A percentile compares a stretch with the other conserved stretches of the same genome.
phyloP scores from a whole-genome alignment of 2,888 invertebrate species.

The Troilus luridus region DNA sequence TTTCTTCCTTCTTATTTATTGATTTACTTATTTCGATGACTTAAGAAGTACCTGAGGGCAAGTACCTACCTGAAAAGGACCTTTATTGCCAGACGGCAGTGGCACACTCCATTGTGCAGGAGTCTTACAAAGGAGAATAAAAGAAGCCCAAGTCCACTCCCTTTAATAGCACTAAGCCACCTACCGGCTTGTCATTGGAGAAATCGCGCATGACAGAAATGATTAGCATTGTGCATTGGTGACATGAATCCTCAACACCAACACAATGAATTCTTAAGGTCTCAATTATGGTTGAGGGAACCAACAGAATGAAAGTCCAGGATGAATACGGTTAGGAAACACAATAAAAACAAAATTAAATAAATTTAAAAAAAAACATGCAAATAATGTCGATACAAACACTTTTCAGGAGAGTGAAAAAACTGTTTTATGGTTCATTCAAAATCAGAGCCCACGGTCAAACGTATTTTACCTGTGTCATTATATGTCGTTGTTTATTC shows the following conservation, averaged over 20 bases:
- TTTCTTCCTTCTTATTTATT: no score
- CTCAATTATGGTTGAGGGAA: neutral
- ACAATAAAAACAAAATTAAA: no score
- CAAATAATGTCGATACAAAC: no score
- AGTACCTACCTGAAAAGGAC: neutral
- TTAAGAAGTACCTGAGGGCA: neutral
- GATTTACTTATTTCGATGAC: neutral
- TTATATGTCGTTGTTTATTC: no score
- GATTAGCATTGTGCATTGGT: neutral
- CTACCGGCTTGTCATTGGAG: constrained; percentile 20
- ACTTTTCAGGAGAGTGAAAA: no score
- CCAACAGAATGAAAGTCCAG: no score
- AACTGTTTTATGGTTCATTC: no score
- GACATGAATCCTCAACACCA: neutral
- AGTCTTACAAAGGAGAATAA: neutral
- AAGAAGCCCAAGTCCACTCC: neutral
- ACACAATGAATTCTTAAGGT: neutral
- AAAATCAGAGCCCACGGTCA: no score
- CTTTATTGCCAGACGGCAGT: neutral
- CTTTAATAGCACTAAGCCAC: neutral
- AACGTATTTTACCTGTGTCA: no score
- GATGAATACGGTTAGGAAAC: no score
- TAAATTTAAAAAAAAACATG: no score
- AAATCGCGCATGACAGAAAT: constrained; percentile 18
- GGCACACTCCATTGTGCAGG: neutral